A percentile compares a stretch with the other conserved stretches of the same genome.
Conservation (phyloP, 2,888 invertebrate genomes). For the Poecilus cupreus region DNA sequence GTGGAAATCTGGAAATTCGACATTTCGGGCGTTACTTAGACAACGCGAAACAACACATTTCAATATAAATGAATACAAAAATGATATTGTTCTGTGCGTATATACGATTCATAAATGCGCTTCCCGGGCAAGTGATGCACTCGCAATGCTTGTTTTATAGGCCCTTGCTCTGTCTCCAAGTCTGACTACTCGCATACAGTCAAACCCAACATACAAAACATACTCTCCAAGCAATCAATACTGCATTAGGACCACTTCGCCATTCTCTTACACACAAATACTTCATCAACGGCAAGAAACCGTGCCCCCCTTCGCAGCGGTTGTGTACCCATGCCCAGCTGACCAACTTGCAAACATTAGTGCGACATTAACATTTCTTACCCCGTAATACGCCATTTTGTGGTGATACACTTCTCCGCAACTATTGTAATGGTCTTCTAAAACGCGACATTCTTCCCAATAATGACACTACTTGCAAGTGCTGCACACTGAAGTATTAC, state of each 20-base stretch:
- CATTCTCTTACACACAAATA: constrained; percentile 28
- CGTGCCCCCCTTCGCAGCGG: background rate
- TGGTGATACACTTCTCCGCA: constrained; percentile 40
- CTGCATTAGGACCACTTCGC: constrained; percentile 31
- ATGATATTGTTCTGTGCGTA: background rate
- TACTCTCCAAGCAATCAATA: constrained; percentile 48
- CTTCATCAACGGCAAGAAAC: background rate
- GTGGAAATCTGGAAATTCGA: too few species aligned
- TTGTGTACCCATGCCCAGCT: background rate
- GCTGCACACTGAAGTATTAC: background rate
- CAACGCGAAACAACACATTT: too few species aligned
- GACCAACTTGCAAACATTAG: constrained; percentile 45
- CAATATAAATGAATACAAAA: too few species aligned
- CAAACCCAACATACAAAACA: constrained; percentile 24
- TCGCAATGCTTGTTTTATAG: background rate
- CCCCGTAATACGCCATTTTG: constrained; percentile 56
- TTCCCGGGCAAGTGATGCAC: background rate
- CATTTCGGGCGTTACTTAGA: too few species aligned
- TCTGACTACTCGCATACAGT: background rate
- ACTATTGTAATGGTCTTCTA: constrained; percentile 32
- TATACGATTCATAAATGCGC: background rate
- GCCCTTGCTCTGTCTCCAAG: background rate
- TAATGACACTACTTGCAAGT: constrained; percentile 19
- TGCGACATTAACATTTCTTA: constrained; percentile 49
- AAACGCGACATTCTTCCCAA: constrained; percentile 13